These are phyloP conservation scores for Heliconius nattereri DNA, from an alignment of 1,140 invertebrate genomes.

Conservation along the genomic window DNA sequence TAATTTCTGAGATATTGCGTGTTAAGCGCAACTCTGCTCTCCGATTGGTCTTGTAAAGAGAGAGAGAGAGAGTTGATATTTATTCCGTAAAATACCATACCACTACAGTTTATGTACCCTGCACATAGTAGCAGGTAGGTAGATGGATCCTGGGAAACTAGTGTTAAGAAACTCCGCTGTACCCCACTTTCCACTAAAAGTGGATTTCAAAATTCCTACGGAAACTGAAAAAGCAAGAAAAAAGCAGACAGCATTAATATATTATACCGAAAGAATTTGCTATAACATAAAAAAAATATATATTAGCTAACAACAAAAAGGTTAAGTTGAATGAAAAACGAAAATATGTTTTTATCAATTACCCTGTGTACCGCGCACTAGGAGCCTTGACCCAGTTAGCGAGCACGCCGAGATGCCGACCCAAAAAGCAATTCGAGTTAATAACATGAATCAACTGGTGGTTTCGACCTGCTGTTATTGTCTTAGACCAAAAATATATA, in stretches of 20 bases:
- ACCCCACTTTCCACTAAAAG: too few relatives aligned
- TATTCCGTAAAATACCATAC: too few relatives aligned
- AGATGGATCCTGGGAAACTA: too few relatives aligned
- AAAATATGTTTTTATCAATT: neutral
- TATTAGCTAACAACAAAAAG: neutral
- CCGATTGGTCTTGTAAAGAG: too few relatives aligned
- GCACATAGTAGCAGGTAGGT: too few relatives aligned
- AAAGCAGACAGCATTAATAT: neutral
- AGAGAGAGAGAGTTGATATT: too few relatives aligned
- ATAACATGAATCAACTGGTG: conserved; percentile 3
- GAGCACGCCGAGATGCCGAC: conserved; percentile 8
- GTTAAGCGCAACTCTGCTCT: too few relatives aligned
- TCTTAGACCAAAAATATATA: neutral
- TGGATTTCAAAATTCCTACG: too few relatives aligned
- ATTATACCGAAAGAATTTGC: neutral
- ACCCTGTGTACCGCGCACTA: neutral
- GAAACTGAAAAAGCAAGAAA: too few relatives aligned
- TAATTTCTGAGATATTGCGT: too few relatives aligned
- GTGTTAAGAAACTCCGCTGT: too few relatives aligned
- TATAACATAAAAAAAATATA: neutral
- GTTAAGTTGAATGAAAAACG: neutral
- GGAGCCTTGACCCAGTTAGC: conserved; percentile 3
- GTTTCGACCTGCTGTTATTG: neutral
- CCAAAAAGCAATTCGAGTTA: conserved; percentile 9
- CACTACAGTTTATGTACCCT: too few relatives aligned